phyloP scores from a whole-genome alignment of 23 tunicate species.

The Halocynthia roretzi region DNA sequence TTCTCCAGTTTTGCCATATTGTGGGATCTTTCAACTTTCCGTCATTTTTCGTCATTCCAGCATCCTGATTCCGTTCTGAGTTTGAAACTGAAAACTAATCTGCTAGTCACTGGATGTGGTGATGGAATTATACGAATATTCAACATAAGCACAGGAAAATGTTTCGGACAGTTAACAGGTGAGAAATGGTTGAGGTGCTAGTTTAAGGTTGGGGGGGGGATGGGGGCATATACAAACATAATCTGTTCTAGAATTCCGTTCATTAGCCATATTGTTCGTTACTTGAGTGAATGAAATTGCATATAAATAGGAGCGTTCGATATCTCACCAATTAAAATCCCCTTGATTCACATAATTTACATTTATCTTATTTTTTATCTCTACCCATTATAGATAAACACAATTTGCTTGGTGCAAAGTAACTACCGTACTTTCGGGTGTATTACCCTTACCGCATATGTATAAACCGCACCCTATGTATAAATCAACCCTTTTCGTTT shows the following conservation, averaged over 20 bases:
- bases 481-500: no score
- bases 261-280: no score
- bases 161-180: conserved; percentile 63
- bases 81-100: conserved; percentile 54
- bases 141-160: conserved; percentile 88
- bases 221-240: not conserved
- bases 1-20: conserved; percentile 27
- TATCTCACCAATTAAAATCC: no score
- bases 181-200: not conserved
- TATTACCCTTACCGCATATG: no score
- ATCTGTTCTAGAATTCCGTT: not conserved
- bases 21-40: conserved; percentile 60
- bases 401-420: no score
- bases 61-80: conserved; percentile 69
- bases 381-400: no score
- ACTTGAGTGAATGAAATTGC: no score
- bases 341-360: no score
- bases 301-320: no score
- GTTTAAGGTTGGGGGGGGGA: not conserved
- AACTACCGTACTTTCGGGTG: no score
- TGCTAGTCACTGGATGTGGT: conserved; percentile 74
- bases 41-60: conserved; percentile 30
- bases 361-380: no score
- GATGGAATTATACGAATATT: conserved; percentile 76
- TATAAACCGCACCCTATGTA: no score